Base-by-base conservation (phyloP, 2,113 vertebrate species). In the Alethe castanea region DNA sequence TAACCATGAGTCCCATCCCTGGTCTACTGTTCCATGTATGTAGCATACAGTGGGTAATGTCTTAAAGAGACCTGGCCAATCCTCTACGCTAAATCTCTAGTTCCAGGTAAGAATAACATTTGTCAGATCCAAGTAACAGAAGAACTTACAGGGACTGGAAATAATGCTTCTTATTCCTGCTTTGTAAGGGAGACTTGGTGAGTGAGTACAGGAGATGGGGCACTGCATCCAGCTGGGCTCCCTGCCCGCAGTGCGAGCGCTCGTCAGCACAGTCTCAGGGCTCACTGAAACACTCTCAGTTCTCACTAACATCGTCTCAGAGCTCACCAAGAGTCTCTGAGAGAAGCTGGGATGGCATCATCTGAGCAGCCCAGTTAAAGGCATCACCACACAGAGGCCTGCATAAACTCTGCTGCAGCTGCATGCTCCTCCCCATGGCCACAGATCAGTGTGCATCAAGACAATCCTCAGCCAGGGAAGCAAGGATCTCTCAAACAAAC, bases 171-270 rank as follows among this genome's bases (percentile, higher is more conserved):
- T 73, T 45, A 22, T 54, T 79, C 52, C 44, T 70, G 56, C 28
- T 59, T 54, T 79, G 36, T 40, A 60, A 62, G n/a, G 36, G 13
- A 52, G 40, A 44, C 26, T 42, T 16, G 9, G 24, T 2, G 2
- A 23, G 25, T 65, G 38, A 69, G 11, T 40, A 40, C 0, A 10
- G 48, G 74, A 88, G 78, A 61, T 0, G 0, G 33, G 61, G n/a
- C 20, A 29, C 47, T 33, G 22, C 31, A n/a, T 35, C 38, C 29
- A 47, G 28, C 81, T 42, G 47, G 35, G 38, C 29, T 81, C 77
- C 57, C 73, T 0, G 0, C 26, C 36, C 0, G 0, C 25, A 12
- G 13, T 2, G 4, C 33, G 53, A 65, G 31, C 1, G 1, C 50
- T 86, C 36, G 9, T 53, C 44, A 20, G 35, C 0, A 3, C 4